Percentiles rank a stretch among this genome's conserved stretches.
These are phyloP conservation scores for Sinocyclocheilus grahami DNA, from an alignment of 2,113 vertebrate genomes.

Conservation along the genomic window DNA sequence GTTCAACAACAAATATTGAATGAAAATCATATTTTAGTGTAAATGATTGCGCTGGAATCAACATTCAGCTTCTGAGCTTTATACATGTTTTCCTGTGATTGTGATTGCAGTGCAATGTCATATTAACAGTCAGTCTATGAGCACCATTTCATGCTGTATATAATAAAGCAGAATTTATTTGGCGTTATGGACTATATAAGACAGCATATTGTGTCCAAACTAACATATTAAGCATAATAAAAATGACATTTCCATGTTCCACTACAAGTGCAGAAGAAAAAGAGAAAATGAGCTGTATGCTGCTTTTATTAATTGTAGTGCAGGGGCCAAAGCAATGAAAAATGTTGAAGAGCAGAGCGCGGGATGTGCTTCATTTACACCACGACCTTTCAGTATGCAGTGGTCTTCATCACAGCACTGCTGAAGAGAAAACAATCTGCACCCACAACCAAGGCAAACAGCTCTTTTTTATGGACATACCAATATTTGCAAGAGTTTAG, in stretches of 20 bases:
- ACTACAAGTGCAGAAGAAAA: background rate
- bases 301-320: background rate
- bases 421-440: background rate
- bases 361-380: constrained; percentile 36
- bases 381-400: constrained; percentile 18
- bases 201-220: background rate
- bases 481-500: background rate
- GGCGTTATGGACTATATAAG: background rate
- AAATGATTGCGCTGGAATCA: too few relatives aligned
- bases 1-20: too few relatives aligned
- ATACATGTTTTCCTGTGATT: background rate
- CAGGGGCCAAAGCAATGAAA: background rate
- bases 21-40: too few relatives aligned
- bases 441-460: background rate
- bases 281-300: background rate
- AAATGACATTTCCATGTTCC: background rate
- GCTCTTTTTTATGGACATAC: background rate
- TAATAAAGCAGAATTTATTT: background rate
- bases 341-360: background rate
- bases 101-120: background rate
- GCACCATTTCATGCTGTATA: background rate
- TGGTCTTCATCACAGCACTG: background rate
- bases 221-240: background rate
- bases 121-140: background rate
- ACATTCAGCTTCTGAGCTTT: background rate